These are phyloP conservation scores for Eira barbara DNA, from an alignment of 2,113 vertebrate genomes.

Conservation along the genomic window DNA sequence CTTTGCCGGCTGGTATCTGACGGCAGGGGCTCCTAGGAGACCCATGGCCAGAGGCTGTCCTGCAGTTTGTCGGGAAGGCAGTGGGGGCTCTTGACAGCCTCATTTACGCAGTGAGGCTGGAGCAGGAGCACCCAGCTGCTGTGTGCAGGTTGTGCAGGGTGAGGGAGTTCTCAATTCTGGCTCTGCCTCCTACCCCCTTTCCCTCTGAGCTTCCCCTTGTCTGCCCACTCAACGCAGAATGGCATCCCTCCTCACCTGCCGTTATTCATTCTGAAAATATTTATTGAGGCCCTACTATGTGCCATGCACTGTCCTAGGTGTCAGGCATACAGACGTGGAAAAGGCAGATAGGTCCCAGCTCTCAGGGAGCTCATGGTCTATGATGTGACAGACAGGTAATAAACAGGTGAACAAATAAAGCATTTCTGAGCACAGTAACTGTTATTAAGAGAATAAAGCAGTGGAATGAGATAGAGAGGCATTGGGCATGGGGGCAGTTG, in stretches of 20 bases:
- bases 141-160: accelerated
- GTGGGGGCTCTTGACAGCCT: not conserved
- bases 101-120: not conserved
- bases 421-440: not conserved
- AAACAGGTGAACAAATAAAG: not conserved
- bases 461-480: not conserved
- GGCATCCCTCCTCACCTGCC: not conserved
- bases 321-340: not conserved
- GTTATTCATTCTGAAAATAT: not conserved
- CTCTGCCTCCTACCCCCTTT: not conserved
- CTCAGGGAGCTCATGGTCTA: not conserved
- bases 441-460: not conserved
- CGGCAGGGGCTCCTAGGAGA: not conserved
- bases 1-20: not conserved
- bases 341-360: not conserved
- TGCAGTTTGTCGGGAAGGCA: not conserved
- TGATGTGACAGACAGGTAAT: not conserved
- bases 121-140: not conserved
- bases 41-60: not conserved
- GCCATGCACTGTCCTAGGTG: not conserved
- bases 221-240: not conserved
- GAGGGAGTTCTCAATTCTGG: not conserved
- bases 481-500: not conserved
- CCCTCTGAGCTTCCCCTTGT: not conserved
- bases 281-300: not conserved